These are phyloP conservation scores for Pyrrhosoma nymphula DNA, from an alignment of 2,888 invertebrate genomes.

Conservation along the genomic window DNA sequence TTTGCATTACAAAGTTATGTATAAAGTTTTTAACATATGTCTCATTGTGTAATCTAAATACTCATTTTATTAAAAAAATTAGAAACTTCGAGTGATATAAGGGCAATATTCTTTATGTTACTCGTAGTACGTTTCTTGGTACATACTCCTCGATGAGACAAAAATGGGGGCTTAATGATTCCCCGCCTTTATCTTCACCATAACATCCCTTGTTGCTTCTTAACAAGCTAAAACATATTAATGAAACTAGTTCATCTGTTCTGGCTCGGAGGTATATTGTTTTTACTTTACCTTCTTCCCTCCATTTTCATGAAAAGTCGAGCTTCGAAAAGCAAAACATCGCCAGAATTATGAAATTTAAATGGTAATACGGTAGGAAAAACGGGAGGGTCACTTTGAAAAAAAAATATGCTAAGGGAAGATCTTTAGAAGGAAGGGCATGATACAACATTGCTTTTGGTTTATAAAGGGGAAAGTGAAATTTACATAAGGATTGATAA, in stretches of 20 bases:
- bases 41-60: background rate
- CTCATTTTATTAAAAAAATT: background rate
- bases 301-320: background rate
- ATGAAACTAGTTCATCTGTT: background rate
- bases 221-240: slow-evolving; percentile 27
- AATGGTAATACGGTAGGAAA: background rate
- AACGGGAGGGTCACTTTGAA: too few species aligned
- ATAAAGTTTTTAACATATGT: background rate
- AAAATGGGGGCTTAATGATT: background rate
- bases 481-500: too few species aligned
- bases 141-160: background rate
- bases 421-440: too few species aligned
- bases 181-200: background rate
- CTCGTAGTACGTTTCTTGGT: background rate
- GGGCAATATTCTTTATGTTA: background rate
- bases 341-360: background rate
- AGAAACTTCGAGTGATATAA: background rate
- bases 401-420: too few species aligned
- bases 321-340: too few species aligned
- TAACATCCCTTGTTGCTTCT: background rate
- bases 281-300: background rate
- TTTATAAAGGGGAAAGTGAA: too few species aligned
- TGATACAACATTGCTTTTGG: too few species aligned
- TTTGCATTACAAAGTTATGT: background rate
- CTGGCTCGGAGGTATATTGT: background rate